Evolutionary conservation across 2,797 vertebrate species (phyloP).

Genomic region (Acropternis orthonyx): DNA sequence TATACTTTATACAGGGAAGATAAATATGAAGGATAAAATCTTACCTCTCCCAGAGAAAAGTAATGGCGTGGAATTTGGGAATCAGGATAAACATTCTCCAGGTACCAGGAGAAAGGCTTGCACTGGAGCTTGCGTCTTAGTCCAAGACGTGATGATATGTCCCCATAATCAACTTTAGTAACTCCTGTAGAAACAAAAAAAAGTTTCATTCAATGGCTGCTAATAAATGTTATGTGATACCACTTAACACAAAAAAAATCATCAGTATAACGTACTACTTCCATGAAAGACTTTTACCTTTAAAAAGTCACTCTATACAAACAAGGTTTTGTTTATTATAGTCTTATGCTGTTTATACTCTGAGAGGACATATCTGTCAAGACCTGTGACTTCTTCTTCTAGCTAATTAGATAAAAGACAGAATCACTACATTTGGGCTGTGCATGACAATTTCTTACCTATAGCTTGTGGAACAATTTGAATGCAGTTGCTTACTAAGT

Average conservation of each 20-base stretch:
- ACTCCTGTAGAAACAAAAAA: conserved; percentile 80
- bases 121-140: conserved; percentile 95
- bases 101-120: conserved; percentile 97
- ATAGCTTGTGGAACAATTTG: neutral
- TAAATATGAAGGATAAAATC: neutral
- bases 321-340: neutral
- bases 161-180: conserved; percentile 98
- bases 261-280: neutral
- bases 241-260: neutral
- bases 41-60: conserved; percentile 97
- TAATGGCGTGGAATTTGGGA: conserved; percentile 98
- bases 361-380: neutral
- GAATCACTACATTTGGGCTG: neutral
- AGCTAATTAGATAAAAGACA: neutral
- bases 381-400: neutral
- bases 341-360: neutral
- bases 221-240: neutral
- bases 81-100: conserved; percentile 97
- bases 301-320: neutral
- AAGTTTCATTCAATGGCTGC: neutral
- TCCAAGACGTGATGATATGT: conserved; percentile 86
- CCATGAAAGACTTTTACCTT: neutral
- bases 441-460: neutral
- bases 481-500: neutral
- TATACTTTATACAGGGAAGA: neutral